phyloP scores from a whole-genome alignment of 2,797 vertebrate genomes.

The Falco berigora region DNA sequence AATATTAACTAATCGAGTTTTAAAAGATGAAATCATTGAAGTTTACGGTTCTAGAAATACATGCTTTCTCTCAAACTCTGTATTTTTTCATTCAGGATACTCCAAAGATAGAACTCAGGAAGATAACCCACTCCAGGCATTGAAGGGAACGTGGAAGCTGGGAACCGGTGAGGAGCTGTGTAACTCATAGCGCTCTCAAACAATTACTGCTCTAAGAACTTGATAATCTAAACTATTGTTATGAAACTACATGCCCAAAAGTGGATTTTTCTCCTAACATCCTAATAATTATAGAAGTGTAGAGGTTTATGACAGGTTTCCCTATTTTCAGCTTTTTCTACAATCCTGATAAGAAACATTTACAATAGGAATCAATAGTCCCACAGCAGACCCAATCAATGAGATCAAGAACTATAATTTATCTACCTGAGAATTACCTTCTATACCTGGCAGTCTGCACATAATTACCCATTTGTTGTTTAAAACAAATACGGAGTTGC shows the following conservation, averaged over 20 bases:
- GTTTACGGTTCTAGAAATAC: background rate
- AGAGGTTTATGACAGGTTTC: background rate
- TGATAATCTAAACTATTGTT: background rate
- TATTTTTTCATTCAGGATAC: background rate
- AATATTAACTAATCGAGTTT: background rate
- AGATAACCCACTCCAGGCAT: background rate
- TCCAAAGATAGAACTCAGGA: background rate
- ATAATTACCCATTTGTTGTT: slow-evolving; percentile 48
- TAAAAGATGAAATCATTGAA: background rate
- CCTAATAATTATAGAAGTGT: background rate
- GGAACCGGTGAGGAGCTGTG: background rate
- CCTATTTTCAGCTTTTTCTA: background rate
- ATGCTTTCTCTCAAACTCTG: background rate
- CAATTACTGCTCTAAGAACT: background rate
- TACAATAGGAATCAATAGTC: slow-evolving; percentile 17
- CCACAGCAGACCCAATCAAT: slow-evolving; percentile 9
- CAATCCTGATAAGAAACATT: background rate
- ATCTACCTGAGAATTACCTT: slow-evolving; percentile 13
- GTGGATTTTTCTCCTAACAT: background rate
- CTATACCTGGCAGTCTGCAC: slow-evolving; percentile 4
- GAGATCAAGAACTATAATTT: slow-evolving; percentile 34
- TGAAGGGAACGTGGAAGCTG: no score
- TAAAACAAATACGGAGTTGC: slow-evolving; percentile 51
- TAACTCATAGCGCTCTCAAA: background rate
- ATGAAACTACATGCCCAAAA: background rate